Evolutionary conservation across 2,888 invertebrate genomes (phyloP), one percentile per base, ranked within the genome.

Genomic region (Taphrorychus bicolor): DNA sequence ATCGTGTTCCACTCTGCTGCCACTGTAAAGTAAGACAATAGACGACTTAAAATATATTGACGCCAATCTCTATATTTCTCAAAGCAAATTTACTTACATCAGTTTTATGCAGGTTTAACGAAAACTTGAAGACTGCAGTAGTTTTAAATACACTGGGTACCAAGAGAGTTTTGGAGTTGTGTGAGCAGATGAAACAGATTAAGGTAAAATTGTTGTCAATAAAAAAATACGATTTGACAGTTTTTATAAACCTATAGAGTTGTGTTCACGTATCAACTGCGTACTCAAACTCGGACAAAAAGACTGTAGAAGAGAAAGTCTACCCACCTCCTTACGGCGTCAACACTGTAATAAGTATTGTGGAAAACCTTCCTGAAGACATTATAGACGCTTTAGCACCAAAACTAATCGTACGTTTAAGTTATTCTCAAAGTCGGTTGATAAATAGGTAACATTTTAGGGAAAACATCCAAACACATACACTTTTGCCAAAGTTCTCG

Each of bases 1-100:
- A 87, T 94, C 11, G 93, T 98, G 59, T 95, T 98, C 82, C 98
- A 98, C 81, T 94, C 95, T 18, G 98, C 98, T 0, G 98, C 98
- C 0, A 98, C 98, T 0, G 95, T 98, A 16, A 89, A 92, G 75
- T 82, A 76, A 76, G 75, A 18, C 17, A 14, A 22, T 54, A 7
- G 9, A 51, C 21, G 52, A n/a, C 48, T 32, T 32, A n/a, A n/a
- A n/a, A n/a, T n/a, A n/a, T n/a, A n/a, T n/a, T n/a, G n/a, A n/a
- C n/a, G n/a, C n/a, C n/a, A n/a, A n/a, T n/a, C n/a, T 40, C 40
- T 40, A 14, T 18, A 48, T 0, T n/a, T 5, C 48, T n/a, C 9
- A 14, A 16, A 14, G 14, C 45, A 9, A 45, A 51, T 18, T 21
- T 3, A 51, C 24, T 19, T 52, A 16, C 17, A 52, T 24, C 5